phyloP scores from a whole-genome alignment of 1,140 invertebrate genomes.

The Scaptomyza montana region DNA sequence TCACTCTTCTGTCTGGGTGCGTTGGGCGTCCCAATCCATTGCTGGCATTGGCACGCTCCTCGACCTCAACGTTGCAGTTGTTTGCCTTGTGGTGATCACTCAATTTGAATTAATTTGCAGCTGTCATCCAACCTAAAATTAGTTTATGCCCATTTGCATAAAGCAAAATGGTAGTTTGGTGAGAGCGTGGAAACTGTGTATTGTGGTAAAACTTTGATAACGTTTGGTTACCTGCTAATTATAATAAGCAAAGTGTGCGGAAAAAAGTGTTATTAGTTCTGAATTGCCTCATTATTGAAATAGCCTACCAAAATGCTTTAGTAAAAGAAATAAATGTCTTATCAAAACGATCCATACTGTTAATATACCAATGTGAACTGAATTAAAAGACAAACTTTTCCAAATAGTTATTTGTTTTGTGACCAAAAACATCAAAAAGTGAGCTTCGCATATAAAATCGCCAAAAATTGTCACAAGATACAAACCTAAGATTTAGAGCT shows the following conservation, averaged over 20 bases:
- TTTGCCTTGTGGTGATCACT: constrained; percentile 75
- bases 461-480: not conserved
- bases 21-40: not conserved
- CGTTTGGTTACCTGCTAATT: not conserved
- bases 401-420: too few relatives aligned
- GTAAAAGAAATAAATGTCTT: too few relatives aligned
- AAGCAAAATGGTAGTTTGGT: constrained; percentile 55
- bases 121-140: constrained; percentile 77
- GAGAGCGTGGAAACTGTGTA: constrained; percentile 16
- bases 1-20: not conserved
- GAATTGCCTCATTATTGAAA: too few relatives aligned
- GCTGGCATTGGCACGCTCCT: constrained; percentile 7
- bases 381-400: too few relatives aligned
- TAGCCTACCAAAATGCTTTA: too few relatives aligned
- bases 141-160: constrained; percentile 75
- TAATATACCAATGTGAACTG: too few relatives aligned
- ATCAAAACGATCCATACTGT: too few relatives aligned
- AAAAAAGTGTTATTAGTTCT: too few relatives aligned
- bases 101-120: constrained; percentile 81
- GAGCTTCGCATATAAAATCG: not conserved
- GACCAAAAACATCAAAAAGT: too few relatives aligned
- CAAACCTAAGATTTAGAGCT: not conserved
- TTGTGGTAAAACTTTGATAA: constrained; percentile 20
- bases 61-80: constrained; percentile 24
- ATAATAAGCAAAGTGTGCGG: not conserved